These are phyloP conservation scores for Brachyhypopomus occidentalis DNA, from an alignment of 2,113 vertebrate genomes.

Conservation along the genomic window DNA sequence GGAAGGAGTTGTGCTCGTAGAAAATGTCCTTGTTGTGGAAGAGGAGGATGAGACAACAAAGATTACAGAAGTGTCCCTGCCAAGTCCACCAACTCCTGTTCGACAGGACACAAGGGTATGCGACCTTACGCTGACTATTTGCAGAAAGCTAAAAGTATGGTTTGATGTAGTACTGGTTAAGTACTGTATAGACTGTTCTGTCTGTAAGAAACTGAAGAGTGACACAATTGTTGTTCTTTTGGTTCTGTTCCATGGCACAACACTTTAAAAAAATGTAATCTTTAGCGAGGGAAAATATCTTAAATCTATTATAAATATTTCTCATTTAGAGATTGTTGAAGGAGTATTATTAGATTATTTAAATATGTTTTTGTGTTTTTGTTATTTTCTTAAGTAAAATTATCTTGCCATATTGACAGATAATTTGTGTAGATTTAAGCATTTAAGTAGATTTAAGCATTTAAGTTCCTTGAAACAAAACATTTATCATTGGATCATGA, in stretches of 20 bases:
- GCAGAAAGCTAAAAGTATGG: background rate
- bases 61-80: constrained; percentile 67
- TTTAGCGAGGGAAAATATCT: no score
- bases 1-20: constrained; percentile 62
- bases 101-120: constrained; percentile 85
- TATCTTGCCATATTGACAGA: no score
- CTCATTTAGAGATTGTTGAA: no score
- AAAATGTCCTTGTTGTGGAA: constrained; percentile 40
- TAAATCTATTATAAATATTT: no score
- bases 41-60: constrained; percentile 67
- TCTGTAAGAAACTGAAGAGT: background rate
- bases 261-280: no score
- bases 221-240: background rate
- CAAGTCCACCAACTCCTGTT: constrained; percentile 68
- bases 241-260: background rate
- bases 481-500: no score
- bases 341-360: no score
- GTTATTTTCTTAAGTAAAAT: no score
- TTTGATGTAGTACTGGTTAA: background rate
- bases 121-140: background rate
- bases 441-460: no score
- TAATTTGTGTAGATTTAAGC: no score
- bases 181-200: background rate
- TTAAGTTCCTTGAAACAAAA: no score
- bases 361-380: no score